Evolutionary conservation across 2,113 vertebrate species (phyloP).

Genomic region (Romanogobio albipinnatus): DNA sequence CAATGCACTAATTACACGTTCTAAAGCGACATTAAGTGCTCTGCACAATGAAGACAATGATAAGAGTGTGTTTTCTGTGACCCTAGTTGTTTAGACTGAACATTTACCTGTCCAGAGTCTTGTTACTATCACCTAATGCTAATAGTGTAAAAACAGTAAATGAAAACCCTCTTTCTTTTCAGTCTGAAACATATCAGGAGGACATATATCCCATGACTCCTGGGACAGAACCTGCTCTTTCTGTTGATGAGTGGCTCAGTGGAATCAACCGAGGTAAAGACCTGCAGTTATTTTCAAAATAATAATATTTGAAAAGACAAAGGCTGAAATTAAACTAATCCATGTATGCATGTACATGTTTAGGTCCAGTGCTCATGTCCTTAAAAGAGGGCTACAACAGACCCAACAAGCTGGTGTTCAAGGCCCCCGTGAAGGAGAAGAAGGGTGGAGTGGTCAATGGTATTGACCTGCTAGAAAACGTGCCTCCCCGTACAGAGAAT

Average conservation of each 20-base stretch:
- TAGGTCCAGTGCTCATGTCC: conserved; percentile 95
- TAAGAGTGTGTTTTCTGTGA: not conserved
- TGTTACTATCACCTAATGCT: not conserved
- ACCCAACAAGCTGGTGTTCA: conserved; percentile 87
- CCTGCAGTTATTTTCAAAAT: not conserved
- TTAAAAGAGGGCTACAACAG: conserved; percentile 92
- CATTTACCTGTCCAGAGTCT: not conserved
- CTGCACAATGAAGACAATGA: not conserved
- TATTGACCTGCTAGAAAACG: conserved; percentile 93
- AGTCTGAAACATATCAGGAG: conserved; percentile 99
- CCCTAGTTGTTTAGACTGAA: not conserved
- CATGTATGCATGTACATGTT: conserved; percentile 44
- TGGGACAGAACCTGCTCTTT: conserved; percentile 89
- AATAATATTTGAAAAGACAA: not conserved
- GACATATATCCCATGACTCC: conserved; percentile 98
- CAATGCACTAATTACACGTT: not conserved
- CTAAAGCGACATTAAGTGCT: not conserved
- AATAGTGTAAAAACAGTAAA: not conserved
- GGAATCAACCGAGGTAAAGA: conserved; percentile 89
- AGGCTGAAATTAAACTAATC: not conserved
- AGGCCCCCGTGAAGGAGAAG: conserved; percentile 90
- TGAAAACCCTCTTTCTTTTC: conserved; percentile 41
- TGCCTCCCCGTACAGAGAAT: conserved; percentile 93
- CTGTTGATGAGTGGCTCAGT: conserved; percentile 91
- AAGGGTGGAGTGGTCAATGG: conserved; percentile 91